phyloP scores from a whole-genome alignment of 2,113 vertebrate species.

The Siniperca knerii region DNA sequence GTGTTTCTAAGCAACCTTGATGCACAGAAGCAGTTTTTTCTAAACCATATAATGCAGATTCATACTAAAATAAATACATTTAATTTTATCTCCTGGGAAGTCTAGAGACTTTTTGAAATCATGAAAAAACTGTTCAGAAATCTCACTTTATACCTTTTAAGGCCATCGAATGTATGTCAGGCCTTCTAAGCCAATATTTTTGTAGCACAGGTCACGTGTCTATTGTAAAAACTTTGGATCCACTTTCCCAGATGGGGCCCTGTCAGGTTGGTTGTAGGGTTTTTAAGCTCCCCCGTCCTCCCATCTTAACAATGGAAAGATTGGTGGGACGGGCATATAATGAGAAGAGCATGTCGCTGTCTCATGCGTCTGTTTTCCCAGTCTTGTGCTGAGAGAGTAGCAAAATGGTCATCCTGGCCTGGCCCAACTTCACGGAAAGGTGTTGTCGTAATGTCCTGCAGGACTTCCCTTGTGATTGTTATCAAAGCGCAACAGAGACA shows the following conservation, averaged over 20 bases:
- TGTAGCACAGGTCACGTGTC: constrained; percentile 50
- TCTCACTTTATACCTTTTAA: constrained; percentile 30
- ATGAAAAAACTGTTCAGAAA: neutral
- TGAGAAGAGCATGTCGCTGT: constrained; percentile 58
- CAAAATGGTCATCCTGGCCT: constrained; percentile 10
- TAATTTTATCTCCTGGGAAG: neutral
- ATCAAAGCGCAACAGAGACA: constrained; percentile 29
- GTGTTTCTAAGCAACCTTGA: constrained; percentile 5
- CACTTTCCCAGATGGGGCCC: constrained; percentile 54
- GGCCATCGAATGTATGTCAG: constrained; percentile 35
- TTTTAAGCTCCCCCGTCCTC: constrained; percentile 42
- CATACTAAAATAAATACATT: neutral
- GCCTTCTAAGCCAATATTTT: constrained; percentile 59
- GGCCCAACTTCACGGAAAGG: constrained; percentile 33
- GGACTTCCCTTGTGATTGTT: constrained; percentile 34
- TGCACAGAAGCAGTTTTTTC: neutral
- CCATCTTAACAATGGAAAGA: constrained; percentile 70
- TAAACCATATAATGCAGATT: neutral
- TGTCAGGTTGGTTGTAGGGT: constrained; percentile 52
- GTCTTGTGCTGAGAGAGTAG: constrained; percentile 44
- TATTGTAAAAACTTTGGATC: constrained; percentile 61
- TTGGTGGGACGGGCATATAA: constrained; percentile 52
- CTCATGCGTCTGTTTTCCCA: constrained; percentile 63
- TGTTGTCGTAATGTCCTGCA: constrained; percentile 39
- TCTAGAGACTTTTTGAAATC: constrained; percentile 7